Base-by-base conservation (phyloP, 2,113 vertebrate genomes). In the Pipra filicauda region DNA sequence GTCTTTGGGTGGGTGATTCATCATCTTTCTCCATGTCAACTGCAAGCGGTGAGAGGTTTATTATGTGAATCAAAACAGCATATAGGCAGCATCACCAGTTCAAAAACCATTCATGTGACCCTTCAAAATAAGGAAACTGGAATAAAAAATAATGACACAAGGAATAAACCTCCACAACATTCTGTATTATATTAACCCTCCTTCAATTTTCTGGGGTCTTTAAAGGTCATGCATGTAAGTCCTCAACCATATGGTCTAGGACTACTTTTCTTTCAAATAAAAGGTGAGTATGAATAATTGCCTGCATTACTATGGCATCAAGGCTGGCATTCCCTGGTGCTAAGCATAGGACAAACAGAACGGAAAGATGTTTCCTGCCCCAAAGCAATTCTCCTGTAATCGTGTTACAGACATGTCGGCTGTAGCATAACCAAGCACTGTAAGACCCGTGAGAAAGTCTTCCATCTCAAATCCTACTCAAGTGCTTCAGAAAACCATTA, bases 361-460 rank as follows among this genome's bases (percentile, higher is more conserved):
- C 33, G 84, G 85, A 83, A 86, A 52, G 57, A 81, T 28, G 37
- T 23, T 86, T 91, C 69, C 79, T 88, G 61, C 79, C 84, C 83
- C 79, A 90, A 28, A 93, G 72, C 72, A 83, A 33, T 72, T 84
- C 48, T 84, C n/a, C n/a, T 3, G 2, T 69, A 86, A 91, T 84
- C 14, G 1, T 7, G 7, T 71, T 88, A 85, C 64, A 76, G 51
- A 66, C 33, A 58, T 20, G 46, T 26, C 8, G 59, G 64, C 67
- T 80, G 27, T 55, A 77, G 52, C 59, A 77, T 18, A 54, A 93
- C 39, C 66, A 85, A 79, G 27, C 0, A 0, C 44, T 82, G 6
- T 65, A 94, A 93, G 92, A 94, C 52, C 62, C 6, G 3, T 93
- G 86, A 96, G 77, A 89, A 95, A 94, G 65, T 84, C 76, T 72